These are phyloP conservation scores for Polypterus bichir DNA, from an alignment of 2,113 vertebrate species.

Conservation along the genomic window DNA sequence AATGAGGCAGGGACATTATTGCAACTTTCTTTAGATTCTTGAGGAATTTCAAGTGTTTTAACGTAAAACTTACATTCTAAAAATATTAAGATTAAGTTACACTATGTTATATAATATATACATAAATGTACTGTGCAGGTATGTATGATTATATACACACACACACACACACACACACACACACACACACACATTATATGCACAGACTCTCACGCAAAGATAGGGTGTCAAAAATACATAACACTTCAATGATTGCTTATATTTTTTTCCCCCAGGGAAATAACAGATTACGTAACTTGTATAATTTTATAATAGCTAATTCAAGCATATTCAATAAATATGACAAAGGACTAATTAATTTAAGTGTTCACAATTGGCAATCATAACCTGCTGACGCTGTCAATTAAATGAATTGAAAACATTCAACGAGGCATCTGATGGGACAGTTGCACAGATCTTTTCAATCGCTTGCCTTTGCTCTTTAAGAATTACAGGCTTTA, in stretches of 20 bases:
- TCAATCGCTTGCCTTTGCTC: too few relatives aligned
- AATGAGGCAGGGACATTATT: conserved; percentile 24
- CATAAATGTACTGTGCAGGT: conserved; percentile 10
- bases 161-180: conserved; percentile 1
- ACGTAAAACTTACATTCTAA: conserved; percentile 20
- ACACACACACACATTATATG: conserved; percentile 5
- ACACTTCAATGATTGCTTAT: background rate
- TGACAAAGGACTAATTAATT: background rate
- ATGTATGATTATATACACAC: conserved; percentile 4
- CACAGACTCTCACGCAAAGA: background rate
- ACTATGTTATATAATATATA: conserved; percentile 3
- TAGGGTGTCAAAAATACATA: background rate
- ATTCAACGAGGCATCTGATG: too few relatives aligned
- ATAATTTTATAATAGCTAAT: conserved; percentile 4
- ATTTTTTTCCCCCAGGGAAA: background rate
- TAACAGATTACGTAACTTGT: conserved; percentile 1
- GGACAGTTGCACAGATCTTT: too few relatives aligned
- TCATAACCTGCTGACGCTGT: too few relatives aligned
- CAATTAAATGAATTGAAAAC: too few relatives aligned
- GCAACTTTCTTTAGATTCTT: conserved; percentile 21
- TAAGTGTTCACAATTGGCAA: too few relatives aligned
- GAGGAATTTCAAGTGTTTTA: conserved; percentile 10
- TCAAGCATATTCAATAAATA: conserved; percentile 1
- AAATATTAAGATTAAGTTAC: conserved; percentile 5
- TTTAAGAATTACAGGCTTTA: too few relatives aligned